A percentile compares a stretch with the other conserved stretches of the same genome.
Conservation (phyloP, 2,888 invertebrate genomes). For the Arrhopalites spinosus region DNA sequence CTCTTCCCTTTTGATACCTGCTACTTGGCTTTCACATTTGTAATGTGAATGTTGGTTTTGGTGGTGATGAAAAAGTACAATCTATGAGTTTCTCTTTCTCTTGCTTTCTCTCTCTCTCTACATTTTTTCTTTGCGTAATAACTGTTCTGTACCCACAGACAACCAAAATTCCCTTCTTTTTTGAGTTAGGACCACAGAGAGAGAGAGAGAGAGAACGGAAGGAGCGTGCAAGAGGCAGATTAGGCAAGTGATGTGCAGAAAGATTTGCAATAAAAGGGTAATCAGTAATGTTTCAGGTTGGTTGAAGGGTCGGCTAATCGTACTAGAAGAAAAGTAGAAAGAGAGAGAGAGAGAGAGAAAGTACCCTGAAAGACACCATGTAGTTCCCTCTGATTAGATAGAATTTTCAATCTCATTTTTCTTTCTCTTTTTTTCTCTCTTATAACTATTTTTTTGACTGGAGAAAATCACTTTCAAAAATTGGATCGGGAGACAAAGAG, state of each 20-base stretch:
- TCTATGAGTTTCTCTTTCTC: too few relatives aligned
- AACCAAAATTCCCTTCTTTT: too few relatives aligned
- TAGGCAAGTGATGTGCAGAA: constrained; percentile 29
- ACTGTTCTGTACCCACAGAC: too few relatives aligned
- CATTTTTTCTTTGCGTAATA: too few relatives aligned
- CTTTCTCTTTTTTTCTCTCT: too few relatives aligned
- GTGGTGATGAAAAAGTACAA: too few relatives aligned
- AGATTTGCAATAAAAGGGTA: constrained; percentile 36
- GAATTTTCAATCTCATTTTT: constrained; percentile 36
- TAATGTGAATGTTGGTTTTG: too few relatives aligned
- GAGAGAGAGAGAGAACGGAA: background rate
- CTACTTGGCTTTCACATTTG: too few relatives aligned
- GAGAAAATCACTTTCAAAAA: constrained; percentile 50
- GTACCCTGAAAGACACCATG: background rate
- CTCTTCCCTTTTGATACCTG: too few relatives aligned
- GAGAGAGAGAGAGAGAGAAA: background rate
- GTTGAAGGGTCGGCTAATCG: constrained; percentile 13
- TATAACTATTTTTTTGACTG: constrained; percentile 34
- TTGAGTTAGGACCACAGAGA: background rate
- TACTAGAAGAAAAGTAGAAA: background rate
- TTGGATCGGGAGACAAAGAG: constrained; percentile 35
- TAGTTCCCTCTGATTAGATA: constrained; percentile 27
- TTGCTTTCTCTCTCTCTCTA: too few relatives aligned
- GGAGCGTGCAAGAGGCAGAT: constrained; percentile 35
- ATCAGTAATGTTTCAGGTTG: constrained; percentile 27